These are phyloP conservation scores for Dysidea cf. avara DNA, from an alignment of 37 sponge, comb jelly and placozoan genomes.

Conservation along the genomic window DNA sequence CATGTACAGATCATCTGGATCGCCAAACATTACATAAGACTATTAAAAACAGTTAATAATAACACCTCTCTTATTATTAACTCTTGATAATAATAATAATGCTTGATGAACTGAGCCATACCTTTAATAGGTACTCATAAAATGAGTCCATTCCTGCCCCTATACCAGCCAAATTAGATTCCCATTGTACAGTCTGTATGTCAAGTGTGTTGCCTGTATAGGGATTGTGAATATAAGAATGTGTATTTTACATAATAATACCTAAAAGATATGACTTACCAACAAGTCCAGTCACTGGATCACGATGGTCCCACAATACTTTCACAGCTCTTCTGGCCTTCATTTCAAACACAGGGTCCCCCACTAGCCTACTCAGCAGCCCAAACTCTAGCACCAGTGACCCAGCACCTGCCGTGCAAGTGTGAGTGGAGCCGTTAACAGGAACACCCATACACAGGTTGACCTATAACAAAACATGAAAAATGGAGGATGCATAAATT, in stretches of 20 bases:
- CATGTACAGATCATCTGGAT: constrained; percentile 84
- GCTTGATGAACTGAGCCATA: not conserved
- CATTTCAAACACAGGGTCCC: constrained; percentile 85
- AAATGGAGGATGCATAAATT: too few relatives aligned
- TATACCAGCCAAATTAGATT: constrained; percentile 81
- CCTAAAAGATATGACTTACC: constrained; percentile 39
- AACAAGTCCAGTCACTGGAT: constrained; percentile 82
- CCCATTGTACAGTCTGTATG: constrained; percentile 84
- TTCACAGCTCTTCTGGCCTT: constrained; percentile 85
- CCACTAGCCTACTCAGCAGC: constrained; percentile 83
- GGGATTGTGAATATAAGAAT: not conserved
- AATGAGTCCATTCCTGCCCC: constrained; percentile 99
- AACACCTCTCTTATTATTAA: not conserved
- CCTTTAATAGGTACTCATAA: constrained; percentile 96
- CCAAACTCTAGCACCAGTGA: constrained; percentile 90
- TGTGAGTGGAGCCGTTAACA: constrained; percentile 29
- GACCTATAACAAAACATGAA: constrained; percentile 50
- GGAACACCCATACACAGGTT: constrained; percentile 79
- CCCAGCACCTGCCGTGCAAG: constrained; percentile 95
- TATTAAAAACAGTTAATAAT: constrained; percentile 13
- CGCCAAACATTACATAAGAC: constrained; percentile 92
- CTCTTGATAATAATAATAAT: not conserved
- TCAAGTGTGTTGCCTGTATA: constrained; percentile 80
- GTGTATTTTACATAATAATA: not conserved
- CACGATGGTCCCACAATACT: constrained; percentile 72